Base-by-base conservation (phyloP, 2,797 vertebrate species). In the Hydrocynus forskahlii region DNA sequence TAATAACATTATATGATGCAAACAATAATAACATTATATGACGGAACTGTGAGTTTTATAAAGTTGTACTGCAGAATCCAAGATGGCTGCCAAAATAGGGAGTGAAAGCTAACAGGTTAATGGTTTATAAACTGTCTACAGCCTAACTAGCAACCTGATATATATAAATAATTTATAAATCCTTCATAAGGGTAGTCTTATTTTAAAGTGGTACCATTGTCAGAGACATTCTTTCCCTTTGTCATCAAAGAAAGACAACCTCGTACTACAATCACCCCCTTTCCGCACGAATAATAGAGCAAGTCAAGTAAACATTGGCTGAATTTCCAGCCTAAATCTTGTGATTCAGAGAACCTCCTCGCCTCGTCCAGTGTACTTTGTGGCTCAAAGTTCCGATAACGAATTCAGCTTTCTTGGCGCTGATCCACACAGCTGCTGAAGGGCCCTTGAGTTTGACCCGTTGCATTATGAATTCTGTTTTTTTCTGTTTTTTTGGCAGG, bases 391-490 rank as follows among this genome's bases (percentile, higher is more conserved):
- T 7, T 19, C 38, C 2, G 38, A 19, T 66, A 19, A 66, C 63
- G n/a, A 66, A 66, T 66, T 66, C 63, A 66, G 63, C 7, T 19
- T 66, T 66, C 63, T 40, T 66, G 63, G 63, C 63, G 35, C 7
- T 43, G 38, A n/a, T 66, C 35, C 63, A 66, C 63, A 40, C 35
- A 66, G 63, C 63, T 66, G 63, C 63, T 40, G 63, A 66, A 66
- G 63, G 63, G 63, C 63, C 63, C 63, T 66, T 40, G 35, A 66
- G 35, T 66, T 66, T 66, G 63, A 66, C 63, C 63, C 63, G 2
- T 2, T 7, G 9, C 63, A 66, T 66, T 66, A 66, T 66, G n/a
- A 66, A 66, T 66, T 66, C 63, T 19, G 29, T 10, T 66, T 66
- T 40, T 45, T 45, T 40, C 16, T 64, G 4, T 66, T 40, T 66